phyloP scores from a whole-genome alignment of 2,113 vertebrate genomes.

The Callospermophilus lateralis region DNA sequence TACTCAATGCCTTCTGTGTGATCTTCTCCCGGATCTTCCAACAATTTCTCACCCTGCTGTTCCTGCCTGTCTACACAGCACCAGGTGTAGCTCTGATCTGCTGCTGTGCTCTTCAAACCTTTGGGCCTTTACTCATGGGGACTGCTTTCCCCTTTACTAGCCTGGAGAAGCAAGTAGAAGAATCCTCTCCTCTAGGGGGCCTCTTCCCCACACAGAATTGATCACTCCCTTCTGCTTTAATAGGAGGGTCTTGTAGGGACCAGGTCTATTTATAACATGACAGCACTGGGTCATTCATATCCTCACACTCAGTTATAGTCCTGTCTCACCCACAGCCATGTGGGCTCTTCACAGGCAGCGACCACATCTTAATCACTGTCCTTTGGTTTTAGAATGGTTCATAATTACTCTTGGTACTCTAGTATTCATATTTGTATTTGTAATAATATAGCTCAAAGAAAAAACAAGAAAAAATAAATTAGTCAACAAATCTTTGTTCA shows the following conservation, averaged over 20 bases:
- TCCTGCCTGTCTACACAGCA: not conserved
- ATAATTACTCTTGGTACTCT: slow-evolving; percentile 4
- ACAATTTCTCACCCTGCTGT: not conserved
- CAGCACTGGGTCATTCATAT: not conserved
- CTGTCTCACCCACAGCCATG: not conserved
- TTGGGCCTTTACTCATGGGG: not conserved
- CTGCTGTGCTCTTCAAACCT: not conserved
- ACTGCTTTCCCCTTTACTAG: not conserved
- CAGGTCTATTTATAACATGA: not conserved
- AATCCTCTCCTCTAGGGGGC: not conserved
- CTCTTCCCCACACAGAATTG: not conserved
- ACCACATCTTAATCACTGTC: not conserved
- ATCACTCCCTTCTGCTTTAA: not conserved
- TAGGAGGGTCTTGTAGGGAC: not conserved
- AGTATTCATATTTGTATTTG: not conserved
- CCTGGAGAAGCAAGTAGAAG: not conserved
- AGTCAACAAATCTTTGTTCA: not conserved
- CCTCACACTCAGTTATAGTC: not conserved
- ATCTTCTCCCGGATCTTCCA: not conserved
- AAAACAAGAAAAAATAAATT: slow-evolving; percentile 39
- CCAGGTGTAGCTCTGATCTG: not conserved
- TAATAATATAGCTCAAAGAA: slow-evolving; percentile 33
- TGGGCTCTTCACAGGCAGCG: not conserved
- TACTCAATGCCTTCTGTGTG: not conserved
- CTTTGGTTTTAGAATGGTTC: slow-evolving; percentile 37